Evolutionary conservation across 2,113 vertebrate species (phyloP).

Genomic region (Cephalopholis sonnerati): DNA sequence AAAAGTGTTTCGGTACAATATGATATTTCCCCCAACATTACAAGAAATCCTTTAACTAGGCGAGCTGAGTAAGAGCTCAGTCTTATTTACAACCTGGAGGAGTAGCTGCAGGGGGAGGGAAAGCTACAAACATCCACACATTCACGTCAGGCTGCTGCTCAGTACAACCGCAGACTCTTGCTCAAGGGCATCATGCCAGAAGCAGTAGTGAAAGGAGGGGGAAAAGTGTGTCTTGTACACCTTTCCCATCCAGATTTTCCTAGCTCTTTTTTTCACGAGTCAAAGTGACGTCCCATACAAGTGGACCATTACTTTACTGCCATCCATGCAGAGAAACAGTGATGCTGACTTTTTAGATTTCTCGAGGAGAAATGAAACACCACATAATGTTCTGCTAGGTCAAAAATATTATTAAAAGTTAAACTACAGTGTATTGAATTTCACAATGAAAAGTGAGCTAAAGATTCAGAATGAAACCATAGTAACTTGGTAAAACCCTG

Average conservation of each 20-base stretch:
- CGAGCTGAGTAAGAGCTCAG: conserved; percentile 37
- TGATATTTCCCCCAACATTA: conserved; percentile 35
- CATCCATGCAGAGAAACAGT: neutral
- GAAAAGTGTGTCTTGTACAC: conserved; percentile 33
- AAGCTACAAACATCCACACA: conserved; percentile 58
- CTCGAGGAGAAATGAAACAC: neutral
- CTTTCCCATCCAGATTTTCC: conserved; percentile 42
- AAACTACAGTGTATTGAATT: neutral
- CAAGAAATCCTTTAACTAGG: conserved; percentile 52
- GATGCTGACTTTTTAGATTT: neutral
- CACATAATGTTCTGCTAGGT: neutral
- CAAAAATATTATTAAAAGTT: conserved; percentile 2
- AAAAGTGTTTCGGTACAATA: conserved; percentile 12
- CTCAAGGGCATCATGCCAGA: conserved; percentile 55
- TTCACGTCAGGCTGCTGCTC: conserved; percentile 32
- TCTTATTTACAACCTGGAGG: conserved; percentile 62
- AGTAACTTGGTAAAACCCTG: too few relatives aligned
- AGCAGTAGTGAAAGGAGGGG: conserved; percentile 19
- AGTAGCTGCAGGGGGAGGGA: conserved; percentile 18
- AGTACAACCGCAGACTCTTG: conserved; percentile 59
- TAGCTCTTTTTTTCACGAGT: neutral
- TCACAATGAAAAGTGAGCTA: neutral
- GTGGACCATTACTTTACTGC: neutral
- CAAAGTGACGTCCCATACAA: conserved; percentile 3
- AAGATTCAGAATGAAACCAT: neutral